Base-by-base conservation (phyloP, 2,888 invertebrate species). In the Luperina nickerlii region DNA sequence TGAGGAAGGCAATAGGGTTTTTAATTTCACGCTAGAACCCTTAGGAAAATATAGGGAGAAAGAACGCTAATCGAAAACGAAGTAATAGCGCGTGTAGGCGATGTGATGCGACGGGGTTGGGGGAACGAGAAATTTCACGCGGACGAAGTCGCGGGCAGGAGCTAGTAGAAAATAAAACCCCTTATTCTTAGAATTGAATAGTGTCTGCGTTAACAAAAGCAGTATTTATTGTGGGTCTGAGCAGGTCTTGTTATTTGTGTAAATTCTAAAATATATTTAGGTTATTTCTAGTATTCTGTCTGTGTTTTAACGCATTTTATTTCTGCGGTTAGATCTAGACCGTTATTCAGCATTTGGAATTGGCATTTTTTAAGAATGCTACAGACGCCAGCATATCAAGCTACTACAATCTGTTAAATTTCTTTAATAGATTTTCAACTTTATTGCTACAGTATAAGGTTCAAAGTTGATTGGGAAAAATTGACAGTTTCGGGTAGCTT, bases 201-300 rank as follows among this genome's bases (percentile, higher is more conserved):
- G 71, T 32, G 82, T 65, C 82, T 72, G 63, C 62, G 76, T 62
- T 74, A 66, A 86, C 78, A 88, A 86, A 78, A 79, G 86, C 67
- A 70, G 74, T 86, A 86, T 88, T 88, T 86, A 88, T 86, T 86
- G 73, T 71, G 79, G 78, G 69, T 73, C 70, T 69, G 69, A 80
- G 69, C 62, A 68, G 77, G 72, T 70, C 74, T 65, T 73, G 45
- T 77, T 81, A 63, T 63, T 27, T 67, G 54, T 68, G 11, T 60
- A 54, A 68, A 81, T 87, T 84, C 69, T 48, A 73, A 20, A 84
- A 79, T 38, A 63, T 84, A 65, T 78, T 78, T 78, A 63, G 66
- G 67, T 73, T 76, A 48, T 77, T 65, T 62, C 45, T 65, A 57
- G 24, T 63, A 63, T 57, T 82, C 51, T 81, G 54, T 81, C 13